Conservation (phyloP, 2,888 invertebrate genomes). For the Eupithecia insigniata region DNA sequence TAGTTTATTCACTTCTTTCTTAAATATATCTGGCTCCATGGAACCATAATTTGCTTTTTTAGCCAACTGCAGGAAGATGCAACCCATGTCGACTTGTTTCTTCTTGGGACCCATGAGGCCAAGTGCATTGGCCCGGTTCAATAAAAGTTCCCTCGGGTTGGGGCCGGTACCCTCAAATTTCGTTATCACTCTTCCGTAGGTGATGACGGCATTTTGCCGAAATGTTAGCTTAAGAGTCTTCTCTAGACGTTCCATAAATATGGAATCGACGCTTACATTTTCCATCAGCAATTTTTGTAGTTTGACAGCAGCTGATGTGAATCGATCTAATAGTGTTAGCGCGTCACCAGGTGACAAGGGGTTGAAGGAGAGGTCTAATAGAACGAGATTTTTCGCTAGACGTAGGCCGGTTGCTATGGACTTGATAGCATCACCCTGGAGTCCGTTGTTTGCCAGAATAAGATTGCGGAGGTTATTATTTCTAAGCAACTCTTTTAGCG, state of each 20-base stretch:
- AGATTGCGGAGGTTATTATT: slow-evolving; percentile 53
- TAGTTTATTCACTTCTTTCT: slow-evolving; percentile 36
- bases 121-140: slow-evolving; percentile 60
- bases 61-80: slow-evolving; percentile 53
- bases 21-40: slow-evolving; percentile 52
- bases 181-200: slow-evolving; percentile 54
- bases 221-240: slow-evolving; percentile 48
- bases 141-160: slow-evolving; percentile 58
- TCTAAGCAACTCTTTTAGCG: slow-evolving; percentile 50
- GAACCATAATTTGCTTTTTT: slow-evolving; percentile 49
- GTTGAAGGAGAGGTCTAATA: slow-evolving; percentile 63
- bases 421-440: slow-evolving; percentile 53
- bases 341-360: slow-evolving; percentile 60
- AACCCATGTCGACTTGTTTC: slow-evolving; percentile 55
- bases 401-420: slow-evolving; percentile 46
- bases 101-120: slow-evolving; percentile 50
- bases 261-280: slow-evolving; percentile 54
- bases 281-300: slow-evolving; percentile 60
- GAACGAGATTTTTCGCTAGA: slow-evolving; percentile 55
- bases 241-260: slow-evolving; percentile 51
- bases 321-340: slow-evolving; percentile 50
- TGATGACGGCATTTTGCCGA: slow-evolving; percentile 53
- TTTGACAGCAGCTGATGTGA: slow-evolving; percentile 51
- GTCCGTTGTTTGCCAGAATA: slow-evolving; percentile 62
- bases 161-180: slow-evolving; percentile 44